phyloP scores from a whole-genome alignment of 2,797 vertebrate genomes.

The Ibycter americanus region DNA sequence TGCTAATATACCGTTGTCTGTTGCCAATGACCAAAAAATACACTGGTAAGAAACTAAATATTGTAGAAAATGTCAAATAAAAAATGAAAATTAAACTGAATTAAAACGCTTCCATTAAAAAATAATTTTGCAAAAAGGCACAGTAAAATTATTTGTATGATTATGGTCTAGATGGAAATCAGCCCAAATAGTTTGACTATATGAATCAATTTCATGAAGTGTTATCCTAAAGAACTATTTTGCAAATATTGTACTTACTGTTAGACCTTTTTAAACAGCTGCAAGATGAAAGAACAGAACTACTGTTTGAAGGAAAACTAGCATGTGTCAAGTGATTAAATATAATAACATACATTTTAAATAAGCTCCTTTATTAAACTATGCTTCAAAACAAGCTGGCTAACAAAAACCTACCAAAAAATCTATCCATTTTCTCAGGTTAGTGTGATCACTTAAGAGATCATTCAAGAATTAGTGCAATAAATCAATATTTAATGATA shows the following conservation, averaged over 20 bases:
- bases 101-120: neutral
- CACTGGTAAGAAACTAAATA: neutral
- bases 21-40: neutral
- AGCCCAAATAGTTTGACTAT: neutral
- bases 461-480: neutral
- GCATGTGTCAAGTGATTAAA: neutral
- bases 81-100: neutral
- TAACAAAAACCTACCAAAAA: neutral
- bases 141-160: neutral
- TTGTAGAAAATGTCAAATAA: neutral
- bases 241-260: neutral
- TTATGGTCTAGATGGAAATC: neutral
- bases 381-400: neutral
- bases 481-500: neutral
- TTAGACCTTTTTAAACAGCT: neutral
- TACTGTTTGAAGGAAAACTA: neutral
- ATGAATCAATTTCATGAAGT: neutral
- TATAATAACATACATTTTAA: neutral
- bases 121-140: neutral
- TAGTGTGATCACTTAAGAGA: neutral
- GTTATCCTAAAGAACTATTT: neutral
- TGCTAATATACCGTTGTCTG: neutral
- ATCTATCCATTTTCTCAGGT: neutral
- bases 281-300: neutral
- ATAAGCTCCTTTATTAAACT: neutral